phyloP scores from a whole-genome alignment of 1,140 invertebrate species.

The Rhyzopertha dominica region DNA sequence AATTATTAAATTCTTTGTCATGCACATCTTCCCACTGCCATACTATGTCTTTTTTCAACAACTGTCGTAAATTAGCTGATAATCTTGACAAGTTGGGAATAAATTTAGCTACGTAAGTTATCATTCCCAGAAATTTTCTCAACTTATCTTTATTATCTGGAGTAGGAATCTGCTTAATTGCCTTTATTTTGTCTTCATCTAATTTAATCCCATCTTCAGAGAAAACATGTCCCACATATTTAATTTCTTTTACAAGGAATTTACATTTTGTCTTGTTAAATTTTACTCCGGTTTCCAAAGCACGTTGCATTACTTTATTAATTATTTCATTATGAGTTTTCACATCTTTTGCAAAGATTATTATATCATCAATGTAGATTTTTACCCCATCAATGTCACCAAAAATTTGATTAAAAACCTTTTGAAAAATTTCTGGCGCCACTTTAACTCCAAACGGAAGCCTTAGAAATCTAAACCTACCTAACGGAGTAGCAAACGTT shows the following conservation, averaged over 20 bases:
- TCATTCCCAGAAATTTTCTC: background rate
- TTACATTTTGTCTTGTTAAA: conserved; percentile 34
- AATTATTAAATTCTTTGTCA: conserved; percentile 24
- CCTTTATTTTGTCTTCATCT: conserved; percentile 36
- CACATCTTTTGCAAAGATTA: conserved; percentile 27
- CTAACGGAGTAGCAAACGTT: conserved; percentile 49
- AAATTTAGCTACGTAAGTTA: conserved; percentile 1
- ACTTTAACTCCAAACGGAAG: conserved; percentile 38
- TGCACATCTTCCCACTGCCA: conserved; percentile 31
- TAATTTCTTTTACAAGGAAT: conserved; percentile 27
- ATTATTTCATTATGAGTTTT: conserved; percentile 38
- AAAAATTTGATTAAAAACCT: conserved; percentile 17
- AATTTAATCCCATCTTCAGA: conserved; percentile 23
- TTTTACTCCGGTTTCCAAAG: conserved; percentile 25
- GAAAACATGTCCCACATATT: conserved; percentile 35
- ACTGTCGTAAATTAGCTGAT: too few species aligned
- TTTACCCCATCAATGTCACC: conserved; percentile 22
- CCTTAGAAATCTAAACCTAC: conserved; percentile 40
- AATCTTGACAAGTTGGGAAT: too few species aligned
- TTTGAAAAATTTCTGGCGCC: conserved; percentile 30
- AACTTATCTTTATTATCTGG: conserved; percentile 13
- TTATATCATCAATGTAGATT: conserved; percentile 37
- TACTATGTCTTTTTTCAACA: too few species aligned
- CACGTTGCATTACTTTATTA: conserved; percentile 31
- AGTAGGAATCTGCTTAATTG: conserved; percentile 34